Percentiles rank a stretch among this genome's conserved stretches.
Evolutionary conservation across 2,888 invertebrate genomes (phyloP).

Genomic region (Rhagium mordax): DNA sequence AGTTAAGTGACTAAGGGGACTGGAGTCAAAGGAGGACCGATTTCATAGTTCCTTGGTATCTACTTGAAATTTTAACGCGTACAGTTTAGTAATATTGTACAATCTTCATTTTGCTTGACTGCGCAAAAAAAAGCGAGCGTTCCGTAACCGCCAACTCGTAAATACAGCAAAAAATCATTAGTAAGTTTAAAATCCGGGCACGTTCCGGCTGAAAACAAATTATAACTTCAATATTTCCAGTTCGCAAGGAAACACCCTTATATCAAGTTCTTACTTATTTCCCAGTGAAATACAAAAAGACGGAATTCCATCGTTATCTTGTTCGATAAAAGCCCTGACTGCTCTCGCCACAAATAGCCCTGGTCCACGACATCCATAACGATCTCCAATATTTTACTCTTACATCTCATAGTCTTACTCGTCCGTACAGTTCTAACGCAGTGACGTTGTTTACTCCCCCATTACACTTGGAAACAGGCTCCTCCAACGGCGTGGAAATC

Average conservation of each 20-base stretch:
- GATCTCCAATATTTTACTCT: slow-evolving; percentile 53
- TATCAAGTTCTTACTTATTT: slow-evolving; percentile 15
- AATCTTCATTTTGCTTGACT: too few species aligned
- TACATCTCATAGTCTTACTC: slow-evolving; percentile 48
- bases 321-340: background rate
- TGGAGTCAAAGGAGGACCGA: too few species aligned
- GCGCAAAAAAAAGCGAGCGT: background rate
- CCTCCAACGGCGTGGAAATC: background rate
- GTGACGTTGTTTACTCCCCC: slow-evolving; percentile 8
- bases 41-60: too few species aligned
- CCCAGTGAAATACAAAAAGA: slow-evolving; percentile 1
- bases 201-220: slow-evolving; percentile 12
- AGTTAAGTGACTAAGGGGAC: too few species aligned
- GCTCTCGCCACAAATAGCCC: slow-evolving; percentile 41
- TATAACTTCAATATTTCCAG: slow-evolving; percentile 17
- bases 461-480: background rate
- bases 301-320: background rate
- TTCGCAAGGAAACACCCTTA: background rate
- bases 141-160: background rate
- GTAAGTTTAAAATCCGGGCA: slow-evolving; percentile 5
- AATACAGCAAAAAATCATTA: background rate
- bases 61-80: too few species aligned
- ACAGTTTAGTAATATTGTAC: too few species aligned
- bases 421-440: slow-evolving; percentile 36
- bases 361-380: slow-evolving; percentile 52